Evolutionary conservation across 2,113 vertebrate genomes (phyloP), one percentile per base, ranked within the genome.

Genomic region (Caranx ignobilis): DNA sequence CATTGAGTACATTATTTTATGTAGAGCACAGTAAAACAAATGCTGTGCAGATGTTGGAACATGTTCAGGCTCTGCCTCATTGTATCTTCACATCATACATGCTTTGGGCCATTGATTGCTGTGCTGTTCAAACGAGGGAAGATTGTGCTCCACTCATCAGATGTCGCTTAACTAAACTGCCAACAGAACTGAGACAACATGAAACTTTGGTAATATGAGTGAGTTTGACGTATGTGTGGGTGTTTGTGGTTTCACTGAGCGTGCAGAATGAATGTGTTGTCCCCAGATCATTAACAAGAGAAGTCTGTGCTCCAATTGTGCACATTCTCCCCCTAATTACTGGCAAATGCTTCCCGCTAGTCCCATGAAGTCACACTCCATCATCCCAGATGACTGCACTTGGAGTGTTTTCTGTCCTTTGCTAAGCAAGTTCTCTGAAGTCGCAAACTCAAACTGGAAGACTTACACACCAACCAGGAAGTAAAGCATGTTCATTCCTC

Each of bases 241-340:
- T 74, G 50, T 75, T 72, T 74, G 68, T 63, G 66, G 64, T 82
- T 79, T 48, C 54, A 69, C 54, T 62, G 57, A 32, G 45, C 31
- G 57, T 70, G 65, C 59, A 65, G 67, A 45, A 31, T 54, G 35
- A 59, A 64, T 63, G 64, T 80, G 82, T 74, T 75, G 70, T 86
- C 72, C 56, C 79, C 75, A 81, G 85, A 88, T 89, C 86, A 90
- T 93, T 93, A 92, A 90, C 85, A 86, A 87, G 72, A 60, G 70
- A 87, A 70, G 69, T 67, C 43, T 16, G 56, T 37, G 62, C 68
- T 84, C 75, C 76, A 87, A 62, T 88, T 79, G 82, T 72, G 74
- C 79, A 88, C 82, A 63, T 85, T 88, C 83, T 86, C 86, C 41
- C 41, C 67, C 75, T 92, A 92, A 92, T 94, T 90, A 90, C 81